These are phyloP conservation scores for Pholis gunnellus DNA, from an alignment of 2,113 vertebrate genomes.

Conservation along the genomic window DNA sequence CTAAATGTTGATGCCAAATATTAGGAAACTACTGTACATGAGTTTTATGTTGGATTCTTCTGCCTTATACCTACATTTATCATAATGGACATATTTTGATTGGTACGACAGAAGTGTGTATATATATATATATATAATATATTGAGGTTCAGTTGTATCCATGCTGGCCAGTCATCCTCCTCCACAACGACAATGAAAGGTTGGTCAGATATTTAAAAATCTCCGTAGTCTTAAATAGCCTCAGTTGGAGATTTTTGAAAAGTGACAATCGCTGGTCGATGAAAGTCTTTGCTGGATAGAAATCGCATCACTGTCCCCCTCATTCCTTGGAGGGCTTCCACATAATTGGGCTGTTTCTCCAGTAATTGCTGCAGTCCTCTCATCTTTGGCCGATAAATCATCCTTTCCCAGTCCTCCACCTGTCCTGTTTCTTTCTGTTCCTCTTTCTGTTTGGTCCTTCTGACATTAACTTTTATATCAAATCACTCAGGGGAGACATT, in stretches of 20 bases:
- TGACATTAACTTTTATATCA: conserved; percentile 42
- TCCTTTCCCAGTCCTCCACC: conserved; percentile 45
- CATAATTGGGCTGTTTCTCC: conserved; percentile 68
- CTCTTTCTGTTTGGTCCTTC: conserved; percentile 18
- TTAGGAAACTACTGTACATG: not conserved
- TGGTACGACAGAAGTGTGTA: not conserved
- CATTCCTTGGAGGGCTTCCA: conserved; percentile 52
- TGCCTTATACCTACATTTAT: too few species aligned
- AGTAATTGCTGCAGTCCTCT: conserved; percentile 64
- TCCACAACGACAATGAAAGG: not conserved
- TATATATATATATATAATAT: too few species aligned
- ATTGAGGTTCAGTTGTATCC: not conserved
- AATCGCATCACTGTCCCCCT: conserved; percentile 53
- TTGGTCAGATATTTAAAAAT: not conserved
- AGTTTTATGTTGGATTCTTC: not conserved
- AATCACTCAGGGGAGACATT: conserved; percentile 19
- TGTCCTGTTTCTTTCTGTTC: conserved; percentile 2
- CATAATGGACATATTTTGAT: not conserved
- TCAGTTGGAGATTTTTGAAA: conserved; percentile 16
- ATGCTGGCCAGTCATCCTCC: not conserved
- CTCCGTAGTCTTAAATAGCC: conserved; percentile 13
- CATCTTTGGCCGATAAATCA: conserved; percentile 57
- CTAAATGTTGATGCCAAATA: too few species aligned
- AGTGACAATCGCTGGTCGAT: conserved; percentile 29
- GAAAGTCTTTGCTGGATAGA: conserved; percentile 43